phyloP scores from a whole-genome alignment of 2,888 invertebrate genomes.

The Melipona beecheii region DNA sequence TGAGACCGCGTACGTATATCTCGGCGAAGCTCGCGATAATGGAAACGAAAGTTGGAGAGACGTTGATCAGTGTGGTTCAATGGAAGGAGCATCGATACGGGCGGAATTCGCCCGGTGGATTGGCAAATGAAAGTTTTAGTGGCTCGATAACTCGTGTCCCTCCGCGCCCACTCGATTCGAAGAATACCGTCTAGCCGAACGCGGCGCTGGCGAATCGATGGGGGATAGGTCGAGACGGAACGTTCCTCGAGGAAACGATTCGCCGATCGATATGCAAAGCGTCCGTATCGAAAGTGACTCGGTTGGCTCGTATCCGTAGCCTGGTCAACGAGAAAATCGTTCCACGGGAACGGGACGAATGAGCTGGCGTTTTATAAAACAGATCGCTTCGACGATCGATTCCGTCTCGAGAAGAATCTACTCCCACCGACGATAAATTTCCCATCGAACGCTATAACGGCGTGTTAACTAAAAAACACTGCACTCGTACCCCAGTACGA shows the following conservation, averaged over 20 bases:
- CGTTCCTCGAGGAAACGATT: conserved; percentile 26
- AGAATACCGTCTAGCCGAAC: conserved; percentile 34
- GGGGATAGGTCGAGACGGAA: conserved; percentile 31
- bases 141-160: conserved; percentile 44
- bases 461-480: neutral
- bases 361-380: conserved; percentile 30
- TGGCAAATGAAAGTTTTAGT: conserved; percentile 55
- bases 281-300: conserved; percentile 23
- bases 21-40: conserved; percentile 4
- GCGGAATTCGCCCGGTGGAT: conserved; percentile 9
- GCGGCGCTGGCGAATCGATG: conserved; percentile 10
- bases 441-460: neutral
- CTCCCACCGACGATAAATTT: neutral
- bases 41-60: conserved; percentile 15
- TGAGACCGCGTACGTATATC: neutral
- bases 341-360: conserved; percentile 8
- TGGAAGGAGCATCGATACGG: neutral
- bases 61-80: conserved; percentile 5
- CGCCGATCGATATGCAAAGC: conserved; percentile 32
- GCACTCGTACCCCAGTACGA: too few relatives aligned
- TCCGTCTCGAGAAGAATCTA: neutral
- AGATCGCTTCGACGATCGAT: neutral
- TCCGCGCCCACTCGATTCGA: conserved; percentile 43
- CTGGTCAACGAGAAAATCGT: conserved; percentile 36
- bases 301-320: conserved; percentile 10